Conservation (phyloP, 1,140 invertebrate species). For the Formica selysi region DNA sequence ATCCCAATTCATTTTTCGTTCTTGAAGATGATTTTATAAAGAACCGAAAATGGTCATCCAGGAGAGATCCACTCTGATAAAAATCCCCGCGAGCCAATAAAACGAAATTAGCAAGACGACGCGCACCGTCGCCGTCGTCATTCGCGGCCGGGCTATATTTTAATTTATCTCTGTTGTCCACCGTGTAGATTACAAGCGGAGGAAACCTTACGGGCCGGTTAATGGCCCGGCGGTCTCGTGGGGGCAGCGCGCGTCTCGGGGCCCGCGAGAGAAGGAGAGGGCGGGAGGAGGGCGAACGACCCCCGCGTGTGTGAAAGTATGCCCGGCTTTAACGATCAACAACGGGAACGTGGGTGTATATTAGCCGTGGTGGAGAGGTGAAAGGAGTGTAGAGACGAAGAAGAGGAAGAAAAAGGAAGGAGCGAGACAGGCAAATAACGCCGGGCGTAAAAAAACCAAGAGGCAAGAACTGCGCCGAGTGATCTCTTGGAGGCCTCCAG, state of each 20-base stretch:
- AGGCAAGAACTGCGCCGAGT: conserved; percentile 65
- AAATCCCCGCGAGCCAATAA: conserved; percentile 57
- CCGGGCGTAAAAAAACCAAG: conserved; percentile 75
- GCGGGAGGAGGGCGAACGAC: conserved; percentile 49
- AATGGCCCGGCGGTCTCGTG: conserved; percentile 66
- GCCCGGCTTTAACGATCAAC: conserved; percentile 75
- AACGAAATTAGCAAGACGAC: conserved; percentile 56
- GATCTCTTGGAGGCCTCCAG: conserved; percentile 73
- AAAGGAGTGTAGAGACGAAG: conserved; percentile 33
- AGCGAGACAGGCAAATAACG: conserved; percentile 80
- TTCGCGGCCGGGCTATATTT: conserved; percentile 48
- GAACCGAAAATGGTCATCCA: conserved; percentile 19
- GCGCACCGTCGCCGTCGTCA: conserved; percentile 47
- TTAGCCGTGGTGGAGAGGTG: conserved; percentile 59
- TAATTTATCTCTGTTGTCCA: conserved; percentile 71
- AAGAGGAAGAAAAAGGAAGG: conserved; percentile 34
- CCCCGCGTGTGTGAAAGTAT: conserved; percentile 67
- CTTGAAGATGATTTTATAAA: conserved; percentile 7
- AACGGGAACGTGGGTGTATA: conserved; percentile 76
- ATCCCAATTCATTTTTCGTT: too few relatives aligned
- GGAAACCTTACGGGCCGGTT: conserved; percentile 70
- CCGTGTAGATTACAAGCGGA: conserved; percentile 68
- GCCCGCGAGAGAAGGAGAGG: neutral
- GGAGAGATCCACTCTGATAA: conserved; percentile 37
- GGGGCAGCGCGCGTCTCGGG: conserved; percentile 38